These are phyloP conservation scores for Oreochromis grahami DNA, from an alignment of 2,797 vertebrate genomes.

Conservation along the genomic window DNA sequence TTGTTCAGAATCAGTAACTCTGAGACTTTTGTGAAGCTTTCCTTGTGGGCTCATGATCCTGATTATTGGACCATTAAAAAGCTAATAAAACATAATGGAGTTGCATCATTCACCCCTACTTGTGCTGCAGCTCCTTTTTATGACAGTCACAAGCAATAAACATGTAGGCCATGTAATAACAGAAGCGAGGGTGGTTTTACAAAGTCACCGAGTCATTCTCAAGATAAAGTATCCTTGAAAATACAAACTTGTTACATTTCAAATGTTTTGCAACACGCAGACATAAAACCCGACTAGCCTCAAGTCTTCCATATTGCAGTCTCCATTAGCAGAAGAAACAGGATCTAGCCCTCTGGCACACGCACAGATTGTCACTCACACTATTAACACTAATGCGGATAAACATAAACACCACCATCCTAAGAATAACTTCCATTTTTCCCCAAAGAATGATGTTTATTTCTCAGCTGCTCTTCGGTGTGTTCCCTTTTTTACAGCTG, in stretches of 20 bases:
- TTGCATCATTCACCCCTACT: not conserved
- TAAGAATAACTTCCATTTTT: slow-evolving; percentile 69
- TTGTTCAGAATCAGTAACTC: not conserved
- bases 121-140: not conserved
- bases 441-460: slow-evolving; percentile 65
- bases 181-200: not conserved
- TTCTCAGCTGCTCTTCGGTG: slow-evolving; percentile 46
- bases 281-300: not conserved
- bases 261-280: slow-evolving; percentile 2
- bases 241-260: not conserved
- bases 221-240: not conserved
- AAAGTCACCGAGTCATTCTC: not conserved
- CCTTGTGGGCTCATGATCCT: not conserved
- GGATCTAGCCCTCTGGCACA: slow-evolving; percentile 2
- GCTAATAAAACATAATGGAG: not conserved
- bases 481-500: slow-evolving; percentile 9
- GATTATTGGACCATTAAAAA: not conserved
- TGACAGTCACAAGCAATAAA: not conserved
- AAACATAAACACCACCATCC: slow-evolving; percentile 57
- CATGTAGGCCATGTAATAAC: not conserved
- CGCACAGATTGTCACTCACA: slow-evolving; percentile 33
- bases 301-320: not conserved
- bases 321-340: slow-evolving; percentile 27
- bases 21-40: not conserved
- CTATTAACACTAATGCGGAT: slow-evolving; percentile 54